phyloP scores from a whole-genome alignment of 2,797 vertebrate genomes.

The Poecilia gillii region DNA sequence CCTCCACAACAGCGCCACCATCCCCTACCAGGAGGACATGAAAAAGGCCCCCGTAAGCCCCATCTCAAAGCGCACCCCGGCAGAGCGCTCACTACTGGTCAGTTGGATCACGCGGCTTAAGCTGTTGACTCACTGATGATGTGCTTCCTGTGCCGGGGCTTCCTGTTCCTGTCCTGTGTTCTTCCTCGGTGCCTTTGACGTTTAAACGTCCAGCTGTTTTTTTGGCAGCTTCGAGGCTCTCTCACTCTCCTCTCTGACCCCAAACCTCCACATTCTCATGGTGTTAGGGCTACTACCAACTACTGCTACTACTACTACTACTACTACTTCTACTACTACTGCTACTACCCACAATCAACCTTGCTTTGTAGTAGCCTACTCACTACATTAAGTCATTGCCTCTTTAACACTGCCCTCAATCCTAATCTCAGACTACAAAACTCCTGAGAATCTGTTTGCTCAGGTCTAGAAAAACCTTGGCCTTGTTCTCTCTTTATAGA shows the following conservation, averaged over 20 bases:
- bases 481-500: constrained; percentile 51
- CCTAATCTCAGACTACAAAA: constrained; percentile 56
- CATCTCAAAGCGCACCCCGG: constrained; percentile 80
- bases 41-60: constrained; percentile 81
- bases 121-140: constrained; percentile 92
- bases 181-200: constrained; percentile 84
- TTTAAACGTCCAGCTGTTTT: constrained; percentile 63
- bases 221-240: constrained; percentile 69
- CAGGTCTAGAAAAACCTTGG: constrained; percentile 62
- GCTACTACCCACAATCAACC: constrained; percentile 59
- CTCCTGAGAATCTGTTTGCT: constrained; percentile 59
- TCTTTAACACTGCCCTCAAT: constrained; percentile 70
- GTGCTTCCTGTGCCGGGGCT: constrained; percentile 62
- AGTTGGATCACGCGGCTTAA: constrained; percentile 95
- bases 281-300: constrained; percentile 74
- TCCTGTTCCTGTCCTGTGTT: constrained; percentile 74
- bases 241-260: constrained; percentile 67
- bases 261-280: constrained; percentile 67
- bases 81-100: constrained; percentile 91
- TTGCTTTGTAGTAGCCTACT: constrained; percentile 66
- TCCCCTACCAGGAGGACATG: constrained; percentile 90
- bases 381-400: constrained; percentile 63
- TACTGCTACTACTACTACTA: constrained; percentile 67
- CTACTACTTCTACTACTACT: constrained; percentile 70
- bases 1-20: constrained; percentile 91